Percentiles rank a stretch among this genome's conserved stretches.
Evolutionary conservation across 2,888 invertebrate species (phyloP).

Genomic region (Congeria kusceri): DNA sequence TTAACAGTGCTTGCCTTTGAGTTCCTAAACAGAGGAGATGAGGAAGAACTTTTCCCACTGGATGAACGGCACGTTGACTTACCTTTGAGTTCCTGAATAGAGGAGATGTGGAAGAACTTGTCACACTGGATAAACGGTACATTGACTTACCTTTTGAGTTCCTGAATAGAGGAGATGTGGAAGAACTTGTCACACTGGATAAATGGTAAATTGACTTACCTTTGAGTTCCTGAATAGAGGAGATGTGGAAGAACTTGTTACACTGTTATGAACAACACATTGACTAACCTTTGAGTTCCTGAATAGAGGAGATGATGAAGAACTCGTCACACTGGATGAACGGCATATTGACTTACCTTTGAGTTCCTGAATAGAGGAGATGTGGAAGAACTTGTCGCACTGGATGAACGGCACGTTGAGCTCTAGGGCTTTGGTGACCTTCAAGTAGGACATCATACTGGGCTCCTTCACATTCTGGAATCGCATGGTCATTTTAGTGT

Average conservation of each 20-base stretch:
- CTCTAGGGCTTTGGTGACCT: constrained; percentile 81
- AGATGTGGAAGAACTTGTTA: constrained; percentile 83
- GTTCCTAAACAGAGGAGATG: constrained; percentile 81
- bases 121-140: constrained; percentile 80
- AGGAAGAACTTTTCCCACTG: constrained; percentile 85
- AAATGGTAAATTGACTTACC: constrained; percentile 65
- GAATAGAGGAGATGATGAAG: constrained; percentile 83
- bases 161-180: constrained; percentile 82
- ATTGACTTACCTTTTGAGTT: constrained; percentile 80
- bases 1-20: too few relatives aligned
- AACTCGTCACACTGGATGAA: constrained; percentile 84
- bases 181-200: constrained; percentile 84
- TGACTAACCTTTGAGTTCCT: constrained; percentile 84
- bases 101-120: constrained; percentile 83
- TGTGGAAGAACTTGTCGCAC: constrained; percentile 84
- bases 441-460: constrained; percentile 81
- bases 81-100: constrained; percentile 83
- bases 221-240: constrained; percentile 82
- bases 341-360: constrained; percentile 83
- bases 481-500: not conserved
- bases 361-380: constrained; percentile 82
- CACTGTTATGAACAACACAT: constrained; percentile 85
- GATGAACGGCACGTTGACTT: constrained; percentile 47
- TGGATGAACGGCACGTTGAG: constrained; percentile 84
- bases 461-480: constrained; percentile 79